Base-by-base conservation (phyloP, 64 coral and sea anemone genomes). In the Stichodactyla mertensii region DNA sequence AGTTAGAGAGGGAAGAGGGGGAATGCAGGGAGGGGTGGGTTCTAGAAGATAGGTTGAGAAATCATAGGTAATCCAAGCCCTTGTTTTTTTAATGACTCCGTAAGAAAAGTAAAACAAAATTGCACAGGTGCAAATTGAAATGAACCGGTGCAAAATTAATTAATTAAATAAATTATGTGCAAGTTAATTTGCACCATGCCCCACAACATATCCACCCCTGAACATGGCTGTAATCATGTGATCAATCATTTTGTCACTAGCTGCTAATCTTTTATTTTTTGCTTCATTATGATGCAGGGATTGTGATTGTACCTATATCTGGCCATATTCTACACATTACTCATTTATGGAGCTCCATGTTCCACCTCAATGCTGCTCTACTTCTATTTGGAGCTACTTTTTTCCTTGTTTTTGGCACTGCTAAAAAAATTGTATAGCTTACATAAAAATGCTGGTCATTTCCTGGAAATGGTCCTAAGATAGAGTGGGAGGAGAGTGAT, bases 351-450 rank as follows among this genome's bases (percentile, higher is more conserved):
- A 61, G 78, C 6, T 61, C 67, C 16, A 86, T 96, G 7, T 96
- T 96, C 54, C 85, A 80, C 20, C 8, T 96, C 18, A 96, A 96
- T 22, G 82, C 94, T 26, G 60, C 61, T 15, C n/a, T 90, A 31
- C 61, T 93, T 0, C 20, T 93, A 11, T 87, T 89, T 52, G 94
- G 94, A 19, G 84, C 84, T 88, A 28, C 83, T 7, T 71, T 90
- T 26, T 96, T 96, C 74, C 83, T 96, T 61, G 28, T 87, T n/a
- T 78, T 90, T 31, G 94, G 79, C 22, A 96, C 94, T 69, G 94
- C 91, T 45, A 96, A 96, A 87, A 87, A 96, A 82, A 90, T 96
- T 24, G 82, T 69, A 45, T 96, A 86, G 16, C n/a, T 7, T 11
- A 81, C 18, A 54, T 18, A 1, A 74, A 24, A 10, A 27, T 11